Evolutionary conservation across 1,140 invertebrate species (phyloP).

Genomic region (Drosophila auraria): DNA sequence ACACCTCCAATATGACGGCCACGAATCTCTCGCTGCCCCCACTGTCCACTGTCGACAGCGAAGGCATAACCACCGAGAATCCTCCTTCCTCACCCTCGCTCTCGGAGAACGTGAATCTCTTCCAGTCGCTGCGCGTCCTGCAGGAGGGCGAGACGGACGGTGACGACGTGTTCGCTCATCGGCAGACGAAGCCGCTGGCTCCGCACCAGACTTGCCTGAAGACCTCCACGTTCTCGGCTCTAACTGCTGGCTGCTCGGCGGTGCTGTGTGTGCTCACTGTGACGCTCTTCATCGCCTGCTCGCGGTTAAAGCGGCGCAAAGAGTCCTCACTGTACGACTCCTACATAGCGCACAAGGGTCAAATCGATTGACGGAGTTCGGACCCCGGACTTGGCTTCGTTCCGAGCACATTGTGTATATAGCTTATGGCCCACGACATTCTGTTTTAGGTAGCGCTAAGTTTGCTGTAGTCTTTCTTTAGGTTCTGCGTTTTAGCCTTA

Average conservation of each 20-base stretch:
- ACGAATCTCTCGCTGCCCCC: conserved; percentile 61
- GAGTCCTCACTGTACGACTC: conserved; percentile 78
- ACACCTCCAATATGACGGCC: conserved; percentile 84
- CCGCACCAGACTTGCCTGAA: conserved; percentile 90
- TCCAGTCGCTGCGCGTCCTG: conserved; percentile 93
- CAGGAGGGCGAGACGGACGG: conserved; percentile 93
- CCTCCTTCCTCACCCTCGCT: conserved; percentile 71
- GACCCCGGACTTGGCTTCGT: conserved; percentile 5
- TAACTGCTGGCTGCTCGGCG: conserved; percentile 89
- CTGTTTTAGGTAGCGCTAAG: conserved; percentile 49
- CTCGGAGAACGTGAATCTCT: conserved; percentile 95
- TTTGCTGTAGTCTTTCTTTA: conserved; percentile 51
- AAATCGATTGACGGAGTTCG: conserved; percentile 74
- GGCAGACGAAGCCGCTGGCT: conserved; percentile 73
- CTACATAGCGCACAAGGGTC: conserved; percentile 82
- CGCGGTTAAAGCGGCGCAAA: conserved; percentile 87
- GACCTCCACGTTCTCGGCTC: conserved; percentile 90
- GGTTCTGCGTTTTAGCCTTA: conserved; percentile 36
- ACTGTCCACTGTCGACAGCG: conserved; percentile 56
- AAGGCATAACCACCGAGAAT: conserved; percentile 53
- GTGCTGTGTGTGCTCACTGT: conserved; percentile 89
- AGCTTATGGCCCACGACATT: conserved; percentile 62
- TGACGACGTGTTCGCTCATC: conserved; percentile 84
- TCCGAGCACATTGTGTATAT: conserved; percentile 53
- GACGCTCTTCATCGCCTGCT: conserved; percentile 90